Conservation (phyloP, 2,888 invertebrate species). For the Clistopyga incitator region DNA sequence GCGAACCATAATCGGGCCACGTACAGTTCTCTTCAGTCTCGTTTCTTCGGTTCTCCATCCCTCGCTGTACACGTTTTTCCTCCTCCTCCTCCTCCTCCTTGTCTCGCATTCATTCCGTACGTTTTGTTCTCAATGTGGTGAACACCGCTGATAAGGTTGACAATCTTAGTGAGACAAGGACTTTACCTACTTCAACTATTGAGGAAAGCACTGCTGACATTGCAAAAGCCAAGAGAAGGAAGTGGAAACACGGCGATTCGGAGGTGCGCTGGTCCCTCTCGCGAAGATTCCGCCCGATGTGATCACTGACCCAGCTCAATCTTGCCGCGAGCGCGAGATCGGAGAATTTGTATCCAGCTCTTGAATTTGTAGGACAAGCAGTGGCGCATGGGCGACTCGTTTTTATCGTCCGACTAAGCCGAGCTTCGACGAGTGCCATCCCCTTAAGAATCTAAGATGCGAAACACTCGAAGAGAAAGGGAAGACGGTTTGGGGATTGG, state of each 20-base stretch:
- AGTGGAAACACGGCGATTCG: slow-evolving; percentile 40
- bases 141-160: slow-evolving; percentile 10
- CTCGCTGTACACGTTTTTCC: slow-evolving; percentile 12
- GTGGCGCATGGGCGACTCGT: slow-evolving; percentile 16
- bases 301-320: slow-evolving; percentile 43
- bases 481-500: slow-evolving; percentile 13
- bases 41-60: slow-evolving; percentile 29
- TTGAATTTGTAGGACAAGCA: slow-evolving; percentile 16
- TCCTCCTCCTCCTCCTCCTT: too few relatives aligned
- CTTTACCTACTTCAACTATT: slow-evolving; percentile 38
- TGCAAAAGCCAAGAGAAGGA: slow-evolving; percentile 41
- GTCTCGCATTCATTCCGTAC: slow-evolving; percentile 4
- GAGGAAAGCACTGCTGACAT: slow-evolving; percentile 58
- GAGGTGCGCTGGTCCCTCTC: slow-evolving; percentile 18
- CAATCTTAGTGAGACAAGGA: background rate
- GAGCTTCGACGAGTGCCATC: slow-evolving; percentile 1
- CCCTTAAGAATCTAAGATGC: slow-evolving; percentile 22
- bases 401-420: slow-evolving; percentile 37
- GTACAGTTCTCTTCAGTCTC: slow-evolving; percentile 46
- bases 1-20: slow-evolving; percentile 58
- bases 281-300: slow-evolving; percentile 38
- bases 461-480: slow-evolving; percentile 18
- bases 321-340: slow-evolving; percentile 29
- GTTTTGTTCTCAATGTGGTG: slow-evolving; percentile 29
- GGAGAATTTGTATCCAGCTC: slow-evolving; percentile 51